Conservation (phyloP, 1,140 invertebrate species). For the Drosophila prosaltans region DNA sequence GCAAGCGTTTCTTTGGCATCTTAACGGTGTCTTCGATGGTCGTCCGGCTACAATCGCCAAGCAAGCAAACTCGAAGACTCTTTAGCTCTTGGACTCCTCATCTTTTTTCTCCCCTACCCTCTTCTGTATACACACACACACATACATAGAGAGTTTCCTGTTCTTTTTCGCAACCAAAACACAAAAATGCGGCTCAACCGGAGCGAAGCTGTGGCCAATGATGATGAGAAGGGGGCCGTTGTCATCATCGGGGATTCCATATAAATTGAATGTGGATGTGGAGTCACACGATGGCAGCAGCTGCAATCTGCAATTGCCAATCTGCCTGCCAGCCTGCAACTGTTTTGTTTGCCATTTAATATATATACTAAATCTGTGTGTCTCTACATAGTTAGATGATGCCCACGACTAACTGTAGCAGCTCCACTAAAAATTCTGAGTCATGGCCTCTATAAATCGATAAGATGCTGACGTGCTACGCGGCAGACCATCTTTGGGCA, state of each 20-base stretch:
- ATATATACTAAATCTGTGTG: constrained; percentile 24
- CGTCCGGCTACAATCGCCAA: constrained; percentile 74
- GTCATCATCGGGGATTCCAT: constrained; percentile 37
- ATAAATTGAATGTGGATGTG: constrained; percentile 45
- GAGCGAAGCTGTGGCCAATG: constrained; percentile 22
- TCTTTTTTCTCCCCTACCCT: constrained; percentile 56
- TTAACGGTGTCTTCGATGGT: constrained; percentile 38
- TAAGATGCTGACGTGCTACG: constrained; percentile 69
- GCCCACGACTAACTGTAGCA: constrained; percentile 17
- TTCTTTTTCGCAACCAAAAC: constrained; percentile 72
- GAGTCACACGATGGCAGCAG: constrained; percentile 49
- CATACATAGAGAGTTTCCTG: constrained; percentile 60
- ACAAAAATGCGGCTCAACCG: constrained; percentile 74
- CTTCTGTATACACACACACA: not conserved
- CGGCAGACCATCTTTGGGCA: constrained; percentile 56
- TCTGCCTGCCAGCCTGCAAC: constrained; percentile 45
- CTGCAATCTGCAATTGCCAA: constrained; percentile 28
- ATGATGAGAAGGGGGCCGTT: constrained; percentile 18
- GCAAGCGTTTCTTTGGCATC: constrained; percentile 35
- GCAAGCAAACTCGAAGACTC: constrained; percentile 13
- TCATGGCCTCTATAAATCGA: constrained; percentile 72
- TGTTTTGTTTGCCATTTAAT: constrained; percentile 39
- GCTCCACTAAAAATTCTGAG: constrained; percentile 55
- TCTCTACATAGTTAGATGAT: constrained; percentile 40
- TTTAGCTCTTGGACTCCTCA: constrained; percentile 53